Evolutionary conservation across 2,888 invertebrate species (phyloP).

Genomic region (Elaeidobius kamerunicus): DNA sequence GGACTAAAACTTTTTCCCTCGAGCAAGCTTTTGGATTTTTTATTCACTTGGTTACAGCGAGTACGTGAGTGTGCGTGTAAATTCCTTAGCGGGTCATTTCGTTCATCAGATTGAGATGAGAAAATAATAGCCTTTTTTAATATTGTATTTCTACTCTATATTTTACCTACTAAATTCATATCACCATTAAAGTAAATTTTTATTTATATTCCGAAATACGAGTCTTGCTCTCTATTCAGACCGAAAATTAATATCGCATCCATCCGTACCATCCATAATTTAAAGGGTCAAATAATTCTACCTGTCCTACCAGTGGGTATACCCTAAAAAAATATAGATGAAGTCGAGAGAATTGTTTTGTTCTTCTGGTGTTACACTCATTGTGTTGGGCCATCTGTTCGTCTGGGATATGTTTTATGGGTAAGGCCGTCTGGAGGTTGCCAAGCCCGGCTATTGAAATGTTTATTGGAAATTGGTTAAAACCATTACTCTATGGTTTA

Average conservation of each 20-base stretch:
- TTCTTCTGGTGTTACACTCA: slow-evolving; percentile 30
- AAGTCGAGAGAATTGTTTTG: slow-evolving; percentile 10
- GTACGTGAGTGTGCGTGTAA: slow-evolving; percentile 27
- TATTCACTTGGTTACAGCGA: slow-evolving; percentile 42
- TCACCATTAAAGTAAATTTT: background rate
- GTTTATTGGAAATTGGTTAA: slow-evolving; percentile 15
- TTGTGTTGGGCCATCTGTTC: slow-evolving; percentile 27
- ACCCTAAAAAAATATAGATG: slow-evolving; percentile 17
- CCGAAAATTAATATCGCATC: background rate
- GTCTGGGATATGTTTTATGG: slow-evolving; percentile 24
- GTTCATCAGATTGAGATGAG: slow-evolving; percentile 27
- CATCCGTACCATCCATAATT: slow-evolving; percentile 3
- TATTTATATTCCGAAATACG: background rate
- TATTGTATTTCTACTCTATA: slow-evolving; percentile 5
- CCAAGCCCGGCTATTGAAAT: slow-evolving; percentile 17
- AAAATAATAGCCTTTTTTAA: slow-evolving; percentile 16
- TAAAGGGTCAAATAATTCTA: slow-evolving; percentile 19
- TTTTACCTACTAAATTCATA: no score
- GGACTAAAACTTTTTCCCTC: slow-evolving; percentile 39
- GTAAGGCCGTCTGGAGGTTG: slow-evolving; percentile 31
- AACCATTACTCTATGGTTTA: slow-evolving; percentile 17
- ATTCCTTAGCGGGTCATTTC: slow-evolving; percentile 25
- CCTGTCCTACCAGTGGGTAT: slow-evolving; percentile 14
- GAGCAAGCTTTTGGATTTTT: slow-evolving; percentile 34
- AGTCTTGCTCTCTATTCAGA: no score